phyloP scores from a whole-genome alignment of 1,140 invertebrate genomes.

The Bombus affinis region DNA sequence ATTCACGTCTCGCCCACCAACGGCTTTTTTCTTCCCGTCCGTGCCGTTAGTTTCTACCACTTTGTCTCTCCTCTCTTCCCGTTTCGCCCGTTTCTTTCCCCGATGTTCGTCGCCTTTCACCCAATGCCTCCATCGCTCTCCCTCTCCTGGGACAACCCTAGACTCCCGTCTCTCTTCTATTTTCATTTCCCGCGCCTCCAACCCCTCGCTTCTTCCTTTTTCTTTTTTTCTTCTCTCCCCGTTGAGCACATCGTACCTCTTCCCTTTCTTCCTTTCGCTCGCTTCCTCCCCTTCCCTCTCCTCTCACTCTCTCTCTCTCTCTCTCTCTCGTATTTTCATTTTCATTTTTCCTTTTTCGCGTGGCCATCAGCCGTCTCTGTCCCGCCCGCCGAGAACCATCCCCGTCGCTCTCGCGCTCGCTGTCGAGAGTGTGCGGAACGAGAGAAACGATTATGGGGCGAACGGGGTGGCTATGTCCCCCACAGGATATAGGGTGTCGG shows the following conservation, averaged over 20 bases:
- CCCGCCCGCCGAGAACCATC: not conserved
- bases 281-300: not conserved
- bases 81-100: not conserved
- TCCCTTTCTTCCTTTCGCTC: not conserved
- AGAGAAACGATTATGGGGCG: slow-evolving; percentile 71
- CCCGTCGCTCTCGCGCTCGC: slow-evolving; percentile 1
- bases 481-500: slow-evolving; percentile 69
- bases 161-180: slow-evolving; percentile 39
- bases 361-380: not conserved
- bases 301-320: not conserved
- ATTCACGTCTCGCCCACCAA: slow-evolving; percentile 39
- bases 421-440: slow-evolving; percentile 58
- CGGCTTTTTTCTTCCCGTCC: slow-evolving; percentile 43
- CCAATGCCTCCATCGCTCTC: too few relatives aligned
- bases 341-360: slow-evolving; percentile 31
- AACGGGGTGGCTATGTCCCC: slow-evolving; percentile 64
- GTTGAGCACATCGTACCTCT: slow-evolving; percentile 25
- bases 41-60: slow-evolving; percentile 47
- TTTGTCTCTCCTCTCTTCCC: slow-evolving; percentile 17
- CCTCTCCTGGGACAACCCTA: slow-evolving; percentile 1
- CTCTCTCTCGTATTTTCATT: slow-evolving; percentile 43
- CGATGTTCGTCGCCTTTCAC: slow-evolving; percentile 10
- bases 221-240: not conserved
- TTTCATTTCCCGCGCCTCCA: slow-evolving; percentile 46
- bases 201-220: not conserved